A percentile compares a stretch with the other conserved stretches of the same genome.
These are phyloP conservation scores for Tragelaphus strepsiceros DNA, from an alignment of 2,113 vertebrate genomes.

Conservation along the genomic window DNA sequence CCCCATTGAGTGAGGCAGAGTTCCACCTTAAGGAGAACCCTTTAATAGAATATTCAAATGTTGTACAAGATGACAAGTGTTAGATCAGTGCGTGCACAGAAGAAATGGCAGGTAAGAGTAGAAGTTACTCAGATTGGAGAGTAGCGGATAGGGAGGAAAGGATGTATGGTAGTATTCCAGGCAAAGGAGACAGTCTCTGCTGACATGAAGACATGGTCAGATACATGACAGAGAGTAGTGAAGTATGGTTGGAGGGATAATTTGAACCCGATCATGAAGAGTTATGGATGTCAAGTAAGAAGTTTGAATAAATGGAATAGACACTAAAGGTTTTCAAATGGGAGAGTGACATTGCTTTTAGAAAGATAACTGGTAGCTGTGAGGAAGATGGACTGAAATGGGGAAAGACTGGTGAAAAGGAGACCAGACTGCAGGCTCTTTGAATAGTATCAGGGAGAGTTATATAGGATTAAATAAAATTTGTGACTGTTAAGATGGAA, in stretches of 20 bases:
- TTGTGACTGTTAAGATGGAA: neutral
- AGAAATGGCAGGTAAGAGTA: neutral
- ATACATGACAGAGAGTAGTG: neutral
- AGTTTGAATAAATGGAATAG: neutral
- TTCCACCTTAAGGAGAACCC: neutral
- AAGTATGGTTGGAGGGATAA: neutral
- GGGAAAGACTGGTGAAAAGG: neutral
- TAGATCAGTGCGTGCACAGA: neutral
- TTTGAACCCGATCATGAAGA: neutral
- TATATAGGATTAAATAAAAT: neutral
- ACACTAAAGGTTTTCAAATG: neutral
- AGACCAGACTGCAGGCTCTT: neutral
- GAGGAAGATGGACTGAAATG: neutral
- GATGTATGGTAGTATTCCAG: neutral
- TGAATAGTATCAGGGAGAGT: neutral
- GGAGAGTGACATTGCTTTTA: neutral
- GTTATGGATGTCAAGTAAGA: neutral
- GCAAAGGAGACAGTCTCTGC: neutral
- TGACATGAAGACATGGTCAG: neutral
- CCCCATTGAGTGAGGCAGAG: neutral
- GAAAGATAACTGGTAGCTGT: neutral
- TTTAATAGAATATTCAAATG: neutral
- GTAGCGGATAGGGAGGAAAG: neutral
- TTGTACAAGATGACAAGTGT: neutral
- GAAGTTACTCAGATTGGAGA: neutral